A percentile compares a stretch with the other conserved stretches of the same genome.
Evolutionary conservation across 2,888 invertebrate genomes (phyloP).

Genomic region (Axea sp.): DNA sequence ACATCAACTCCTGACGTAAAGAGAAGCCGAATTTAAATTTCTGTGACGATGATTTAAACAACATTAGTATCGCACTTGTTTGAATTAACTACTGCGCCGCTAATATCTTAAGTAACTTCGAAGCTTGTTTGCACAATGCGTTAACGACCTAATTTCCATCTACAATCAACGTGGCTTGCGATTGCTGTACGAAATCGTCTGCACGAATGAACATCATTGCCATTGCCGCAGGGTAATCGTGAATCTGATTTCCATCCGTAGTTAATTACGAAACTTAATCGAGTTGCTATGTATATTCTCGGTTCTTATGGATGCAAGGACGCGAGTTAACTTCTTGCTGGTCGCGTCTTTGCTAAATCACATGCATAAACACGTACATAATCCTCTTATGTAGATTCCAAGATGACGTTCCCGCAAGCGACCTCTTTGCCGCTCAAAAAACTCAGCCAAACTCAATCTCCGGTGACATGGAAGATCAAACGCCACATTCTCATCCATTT

Average conservation of each 20-base stretch:
- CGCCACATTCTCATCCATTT: slow-evolving; percentile 16
- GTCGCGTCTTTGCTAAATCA: slow-evolving; percentile 41
- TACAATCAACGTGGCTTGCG: slow-evolving; percentile 57
- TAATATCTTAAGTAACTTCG: slow-evolving; percentile 58
- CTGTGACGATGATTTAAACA: slow-evolving; percentile 31
- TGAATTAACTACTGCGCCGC: slow-evolving; percentile 47
- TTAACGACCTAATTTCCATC: slow-evolving; percentile 62
- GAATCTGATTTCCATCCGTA: slow-evolving; percentile 63
- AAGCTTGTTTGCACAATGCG: slow-evolving; percentile 61
- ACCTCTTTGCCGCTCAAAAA: neutral
- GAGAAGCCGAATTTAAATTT: neutral
- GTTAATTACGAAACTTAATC: slow-evolving; percentile 62
- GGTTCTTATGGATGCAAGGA: slow-evolving; percentile 45
- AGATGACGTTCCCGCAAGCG: slow-evolving; percentile 13
- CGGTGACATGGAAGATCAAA: slow-evolving; percentile 38
- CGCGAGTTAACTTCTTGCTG: slow-evolving; percentile 46
- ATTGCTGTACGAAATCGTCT: slow-evolving; percentile 57
- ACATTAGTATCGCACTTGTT: slow-evolving; percentile 48
- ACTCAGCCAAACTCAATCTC: slow-evolving; percentile 1
- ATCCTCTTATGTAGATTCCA: slow-evolving; percentile 49
- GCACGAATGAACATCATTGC: slow-evolving; percentile 45
- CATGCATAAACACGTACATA: slow-evolving; percentile 54
- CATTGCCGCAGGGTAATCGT: slow-evolving; percentile 53
- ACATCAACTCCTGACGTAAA: no score
- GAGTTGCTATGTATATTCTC: slow-evolving; percentile 54